phyloP scores from a whole-genome alignment of 2,888 invertebrate genomes.

The Drosophila peninsularis region DNA sequence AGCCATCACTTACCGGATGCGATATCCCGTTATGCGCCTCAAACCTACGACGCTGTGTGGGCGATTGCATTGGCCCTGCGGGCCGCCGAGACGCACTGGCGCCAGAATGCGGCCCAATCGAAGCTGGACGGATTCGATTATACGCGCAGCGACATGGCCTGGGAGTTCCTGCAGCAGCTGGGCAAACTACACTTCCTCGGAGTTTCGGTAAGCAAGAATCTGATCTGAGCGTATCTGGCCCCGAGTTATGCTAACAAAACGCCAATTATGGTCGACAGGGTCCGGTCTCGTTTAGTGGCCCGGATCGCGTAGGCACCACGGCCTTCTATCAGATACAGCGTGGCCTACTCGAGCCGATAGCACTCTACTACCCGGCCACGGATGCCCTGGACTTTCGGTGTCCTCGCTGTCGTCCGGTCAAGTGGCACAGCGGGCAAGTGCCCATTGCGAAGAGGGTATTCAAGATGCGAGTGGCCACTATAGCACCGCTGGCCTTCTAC shows the following conservation, averaged over 20 bases:
- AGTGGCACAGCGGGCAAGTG: constrained; percentile 91
- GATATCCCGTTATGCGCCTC: constrained; percentile 89
- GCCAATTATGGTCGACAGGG: constrained; percentile 87
- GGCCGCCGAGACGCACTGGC: constrained; percentile 87
- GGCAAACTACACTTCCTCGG: constrained; percentile 91
- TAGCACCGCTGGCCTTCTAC: constrained; percentile 91
- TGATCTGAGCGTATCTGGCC: background rate
- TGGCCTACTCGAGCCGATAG: constrained; percentile 89
- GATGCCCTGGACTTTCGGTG: constrained; percentile 89
- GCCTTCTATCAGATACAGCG: constrained; percentile 95
- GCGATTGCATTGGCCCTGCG: constrained; percentile 92
- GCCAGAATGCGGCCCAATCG: constrained; percentile 81
- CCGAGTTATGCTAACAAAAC: background rate
- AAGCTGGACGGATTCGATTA: constrained; percentile 89
- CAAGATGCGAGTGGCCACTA: constrained; percentile 90
- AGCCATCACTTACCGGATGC: constrained; percentile 54
- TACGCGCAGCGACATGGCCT: constrained; percentile 89
- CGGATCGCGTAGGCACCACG: constrained; percentile 94
- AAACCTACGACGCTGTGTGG: constrained; percentile 96
- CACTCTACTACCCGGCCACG: constrained; percentile 88
- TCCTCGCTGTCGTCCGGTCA: constrained; percentile 88
- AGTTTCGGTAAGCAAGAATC: constrained; percentile 89
- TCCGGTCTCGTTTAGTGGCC: constrained; percentile 94
- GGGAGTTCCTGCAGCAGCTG: constrained; percentile 89
- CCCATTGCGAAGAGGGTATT: constrained; percentile 92